phyloP scores from a whole-genome alignment of 2,113 vertebrate genomes.

The Semnopithecus entellus region DNA sequence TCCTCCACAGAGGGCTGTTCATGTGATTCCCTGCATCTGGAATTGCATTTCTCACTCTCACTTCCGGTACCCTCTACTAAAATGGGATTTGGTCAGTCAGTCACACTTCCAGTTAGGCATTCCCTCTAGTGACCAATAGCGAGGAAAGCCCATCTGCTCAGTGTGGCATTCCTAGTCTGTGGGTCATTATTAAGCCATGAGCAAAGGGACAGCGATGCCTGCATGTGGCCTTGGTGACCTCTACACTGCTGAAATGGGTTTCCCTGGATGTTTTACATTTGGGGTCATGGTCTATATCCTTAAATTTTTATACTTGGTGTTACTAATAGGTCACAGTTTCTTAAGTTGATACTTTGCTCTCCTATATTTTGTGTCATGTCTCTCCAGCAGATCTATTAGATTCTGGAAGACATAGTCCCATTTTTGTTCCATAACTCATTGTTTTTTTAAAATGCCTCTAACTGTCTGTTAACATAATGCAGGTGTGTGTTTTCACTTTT shows the following conservation, averaged over 20 bases:
- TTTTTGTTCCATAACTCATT: background rate
- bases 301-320: background rate
- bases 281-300: background rate
- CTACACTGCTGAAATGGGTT: background rate
- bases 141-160: background rate
- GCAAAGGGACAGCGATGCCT: background rate
- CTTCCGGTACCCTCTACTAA: no score
- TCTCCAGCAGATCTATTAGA: background rate
- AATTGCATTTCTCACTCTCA: background rate
- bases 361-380: background rate
- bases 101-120: background rate
- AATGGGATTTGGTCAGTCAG: no score
- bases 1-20: background rate
- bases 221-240: background rate
- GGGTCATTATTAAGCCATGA: background rate
- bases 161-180: background rate
- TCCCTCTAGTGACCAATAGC: background rate
- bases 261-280: background rate
- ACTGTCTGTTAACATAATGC: background rate
- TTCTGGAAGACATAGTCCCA: background rate
- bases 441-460: background rate
- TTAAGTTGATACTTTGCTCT: background rate
- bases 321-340: background rate
- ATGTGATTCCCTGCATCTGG: background rate
- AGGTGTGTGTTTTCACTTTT: background rate